Evolutionary conservation across 1,140 invertebrate genomes (phyloP), one percentile per base, ranked within the genome.

Genomic region (Drosophila bifasciata): DNA sequence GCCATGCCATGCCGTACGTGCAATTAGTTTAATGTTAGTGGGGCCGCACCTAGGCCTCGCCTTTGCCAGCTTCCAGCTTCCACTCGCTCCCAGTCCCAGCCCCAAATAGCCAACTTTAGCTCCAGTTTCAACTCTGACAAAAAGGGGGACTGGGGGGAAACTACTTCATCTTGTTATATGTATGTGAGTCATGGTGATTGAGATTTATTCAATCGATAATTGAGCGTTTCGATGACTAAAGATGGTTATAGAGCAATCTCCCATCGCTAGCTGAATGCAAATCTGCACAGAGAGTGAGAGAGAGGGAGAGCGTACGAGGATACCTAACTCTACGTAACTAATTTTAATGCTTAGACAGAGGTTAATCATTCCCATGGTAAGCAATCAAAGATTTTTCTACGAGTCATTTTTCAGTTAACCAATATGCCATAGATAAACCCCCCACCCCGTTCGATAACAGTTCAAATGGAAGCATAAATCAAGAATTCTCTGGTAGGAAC

Each of bases 11-110:
- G 70, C 57, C 50, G 51, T 50, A 41, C 50, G 51, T 57, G 70
- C 70, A 63, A 74, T 73, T 72, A 72, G 58, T 62, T 73, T 62
- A 62, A 72, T 72, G 70, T 52, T 74, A 73, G 69, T 71, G 67
- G 67, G 67, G 67, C 69, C 70, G 69, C 70, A 74, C 70, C 70
- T 74, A 64, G 32, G 58, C 69, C 45, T 48, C 21, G 44, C 58
- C 49, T 59, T 5, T 13, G 32, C 32, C 32, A 52, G 50, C 50
- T 43, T 16, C 52, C 43, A 45, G 17, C 23, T 60, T 49, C 48
- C 48, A 36, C 13, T 60, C 7, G 50, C 50, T 43, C 8, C 19
- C 43, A 19, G 17, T 16, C 7, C 17, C 43, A 32, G 5, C 50
- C 25, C 32, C 45, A 36, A 36, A 21, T 28, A 58, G 48, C 32